These are phyloP conservation scores for Sisor rabdophorus DNA, from an alignment of 2,113 vertebrate genomes.

Conservation along the genomic window DNA sequence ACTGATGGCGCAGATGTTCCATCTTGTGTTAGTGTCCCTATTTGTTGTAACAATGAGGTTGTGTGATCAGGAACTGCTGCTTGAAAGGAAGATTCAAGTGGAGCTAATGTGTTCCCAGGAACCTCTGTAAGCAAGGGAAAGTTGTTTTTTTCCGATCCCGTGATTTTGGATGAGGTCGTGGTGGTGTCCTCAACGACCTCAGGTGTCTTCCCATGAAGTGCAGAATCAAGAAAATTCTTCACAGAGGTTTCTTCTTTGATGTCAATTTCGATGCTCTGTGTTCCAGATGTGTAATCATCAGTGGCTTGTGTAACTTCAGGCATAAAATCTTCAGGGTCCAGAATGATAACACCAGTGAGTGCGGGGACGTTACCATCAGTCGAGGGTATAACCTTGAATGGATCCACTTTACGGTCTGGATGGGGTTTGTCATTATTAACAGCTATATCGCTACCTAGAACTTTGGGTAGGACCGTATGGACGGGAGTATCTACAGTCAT, in stretches of 20 bases:
- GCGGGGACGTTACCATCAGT: not conserved
- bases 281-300: conserved; percentile 5
- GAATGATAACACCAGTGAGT: not conserved
- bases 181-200: conserved; percentile 36
- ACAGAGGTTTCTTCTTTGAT: not conserved
- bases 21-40: conserved; percentile 47
- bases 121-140: not conserved
- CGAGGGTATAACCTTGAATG: not conserved
- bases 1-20: conserved; percentile 24
- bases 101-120: not conserved
- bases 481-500: not conserved
- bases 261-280: not conserved
- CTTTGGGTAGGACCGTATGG: not conserved
- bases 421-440: not conserved
- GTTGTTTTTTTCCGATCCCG: not conserved
- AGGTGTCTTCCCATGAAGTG: not conserved
- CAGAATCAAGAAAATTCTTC: conserved; percentile 25
- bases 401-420: not conserved
- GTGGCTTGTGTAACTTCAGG: not conserved
- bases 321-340: conserved; percentile 7
- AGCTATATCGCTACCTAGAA: not conserved
- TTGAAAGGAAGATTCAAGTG: not conserved
- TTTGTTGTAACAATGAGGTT: not conserved
- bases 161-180: not conserved
- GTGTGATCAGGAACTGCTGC: not conserved